Evolutionary conservation across 2,888 invertebrate species (phyloP).

Genomic region (Thera obeliscata): DNA sequence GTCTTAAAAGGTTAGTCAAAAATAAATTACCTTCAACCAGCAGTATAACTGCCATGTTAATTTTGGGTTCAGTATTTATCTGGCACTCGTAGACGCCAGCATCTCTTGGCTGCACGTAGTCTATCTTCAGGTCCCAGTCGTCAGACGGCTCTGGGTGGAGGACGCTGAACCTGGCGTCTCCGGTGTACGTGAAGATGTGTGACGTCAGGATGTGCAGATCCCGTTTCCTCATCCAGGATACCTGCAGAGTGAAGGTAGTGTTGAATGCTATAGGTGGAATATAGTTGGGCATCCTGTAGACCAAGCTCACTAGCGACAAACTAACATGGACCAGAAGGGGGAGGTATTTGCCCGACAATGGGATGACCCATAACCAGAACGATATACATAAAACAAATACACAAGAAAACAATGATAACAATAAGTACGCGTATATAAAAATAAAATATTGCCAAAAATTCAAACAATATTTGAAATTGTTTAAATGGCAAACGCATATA

Average conservation of each 20-base stretch:
- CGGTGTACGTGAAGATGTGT: conserved; percentile 93
- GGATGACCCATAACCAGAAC: too few relatives aligned
- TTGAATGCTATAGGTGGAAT: background rate
- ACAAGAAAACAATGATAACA: too few relatives aligned
- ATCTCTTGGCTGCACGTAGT: conserved; percentile 92
- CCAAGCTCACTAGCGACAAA: too few relatives aligned
- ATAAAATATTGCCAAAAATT: too few relatives aligned
- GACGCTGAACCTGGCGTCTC: conserved; percentile 93
- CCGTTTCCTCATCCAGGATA: conserved; percentile 92
- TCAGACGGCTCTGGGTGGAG: conserved; percentile 92
- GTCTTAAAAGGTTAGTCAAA: too few relatives aligned
- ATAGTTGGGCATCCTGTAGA: too few relatives aligned
- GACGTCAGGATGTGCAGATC: conserved; percentile 93
- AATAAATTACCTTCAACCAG: conserved; percentile 89
- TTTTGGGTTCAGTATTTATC: conserved; percentile 95
- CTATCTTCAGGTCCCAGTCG: conserved; percentile 94
- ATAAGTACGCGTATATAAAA: too few relatives aligned
- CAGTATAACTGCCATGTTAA: conserved; percentile 92
- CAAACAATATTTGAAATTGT: too few relatives aligned
- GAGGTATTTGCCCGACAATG: too few relatives aligned
- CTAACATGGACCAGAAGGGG: too few relatives aligned
- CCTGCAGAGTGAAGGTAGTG: conserved; percentile 69
- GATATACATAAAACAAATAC: too few relatives aligned
- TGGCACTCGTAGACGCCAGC: conserved; percentile 95
- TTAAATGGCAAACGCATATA: too few relatives aligned